Conservation (phyloP, 2,888 invertebrate species). For the Drosophila basisetae region DNA sequence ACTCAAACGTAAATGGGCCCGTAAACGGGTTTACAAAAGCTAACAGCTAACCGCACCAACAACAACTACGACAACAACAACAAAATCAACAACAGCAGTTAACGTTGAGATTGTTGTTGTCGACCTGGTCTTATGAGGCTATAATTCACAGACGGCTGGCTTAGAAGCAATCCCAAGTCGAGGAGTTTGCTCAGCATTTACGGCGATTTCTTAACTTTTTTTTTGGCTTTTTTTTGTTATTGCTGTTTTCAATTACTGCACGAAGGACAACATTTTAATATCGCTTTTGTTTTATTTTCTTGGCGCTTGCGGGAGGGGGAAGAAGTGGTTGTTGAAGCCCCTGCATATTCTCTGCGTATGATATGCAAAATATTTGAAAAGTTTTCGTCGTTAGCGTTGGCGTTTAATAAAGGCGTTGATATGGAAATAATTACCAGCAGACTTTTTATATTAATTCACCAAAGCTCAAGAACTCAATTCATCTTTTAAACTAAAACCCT, state of each 20-base stretch:
- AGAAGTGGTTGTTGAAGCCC: background rate
- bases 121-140: conserved; percentile 42
- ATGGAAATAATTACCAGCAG: conserved; percentile 78
- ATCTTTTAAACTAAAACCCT: background rate
- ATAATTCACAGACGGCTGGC: conserved; percentile 77
- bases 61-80: conserved; percentile 14
- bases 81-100: conserved; percentile 13
- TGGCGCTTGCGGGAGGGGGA: background rate
- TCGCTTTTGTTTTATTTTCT: conserved; percentile 26
- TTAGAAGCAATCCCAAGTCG: conserved; percentile 62
- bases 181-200: conserved; percentile 46
- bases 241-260: conserved; percentile 63
- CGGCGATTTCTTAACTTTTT: conserved; percentile 51
- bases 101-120: background rate
- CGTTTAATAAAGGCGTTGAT: conserved; percentile 59
- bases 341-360: conserved; percentile 13
- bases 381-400: conserved; percentile 42
- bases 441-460: conserved; percentile 43
- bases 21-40: conserved; percentile 63
- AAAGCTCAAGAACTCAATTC: background rate
- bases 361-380: conserved; percentile 60
- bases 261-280: conserved; percentile 68
- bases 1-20: conserved; percentile 53
- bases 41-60: conserved; percentile 11
- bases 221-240: background rate